A percentile compares a stretch with the other conserved stretches of the same genome.
Evolutionary conservation across 2,113 vertebrate species (phyloP).

Genomic region (Ciconia boyciana): DNA sequence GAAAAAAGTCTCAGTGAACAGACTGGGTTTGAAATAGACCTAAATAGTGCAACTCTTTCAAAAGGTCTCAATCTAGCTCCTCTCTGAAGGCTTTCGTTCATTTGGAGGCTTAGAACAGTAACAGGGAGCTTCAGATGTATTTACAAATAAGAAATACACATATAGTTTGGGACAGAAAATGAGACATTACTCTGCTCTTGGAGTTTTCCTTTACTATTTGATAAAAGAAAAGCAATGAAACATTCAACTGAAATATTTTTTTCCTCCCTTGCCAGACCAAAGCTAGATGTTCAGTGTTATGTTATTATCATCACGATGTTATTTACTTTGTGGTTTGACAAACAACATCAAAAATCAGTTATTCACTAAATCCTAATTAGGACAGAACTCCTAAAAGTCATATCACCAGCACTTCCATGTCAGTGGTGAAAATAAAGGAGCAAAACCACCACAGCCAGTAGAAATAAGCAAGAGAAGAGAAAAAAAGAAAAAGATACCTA

Average conservation of each 20-base stretch:
- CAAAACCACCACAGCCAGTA: background rate
- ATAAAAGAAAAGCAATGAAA: background rate
- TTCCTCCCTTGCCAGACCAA: background rate
- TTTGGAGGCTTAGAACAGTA: background rate
- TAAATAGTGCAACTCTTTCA: background rate
- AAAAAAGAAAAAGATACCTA: background rate
- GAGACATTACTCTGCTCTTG: background rate
- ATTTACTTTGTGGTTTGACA: background rate
- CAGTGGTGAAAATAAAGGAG: background rate
- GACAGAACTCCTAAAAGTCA: background rate
- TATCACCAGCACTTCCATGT: background rate
- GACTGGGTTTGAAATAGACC: background rate
- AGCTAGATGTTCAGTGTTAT: background rate
- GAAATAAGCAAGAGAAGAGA: background rate
- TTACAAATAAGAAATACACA: background rate
- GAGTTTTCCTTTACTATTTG: background rate
- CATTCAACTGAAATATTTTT: background rate
- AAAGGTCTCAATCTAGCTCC: background rate
- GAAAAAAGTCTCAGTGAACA: background rate
- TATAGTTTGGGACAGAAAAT: background rate
- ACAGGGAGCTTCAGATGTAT: background rate
- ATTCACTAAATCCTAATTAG: background rate
- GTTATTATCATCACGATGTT: background rate
- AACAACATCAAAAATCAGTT: background rate
- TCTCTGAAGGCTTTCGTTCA: background rate